A percentile compares a stretch with the other conserved stretches of the same genome.
Conservation (phyloP, 2,113 vertebrate species). For the Microtus ochrogaster region DNA sequence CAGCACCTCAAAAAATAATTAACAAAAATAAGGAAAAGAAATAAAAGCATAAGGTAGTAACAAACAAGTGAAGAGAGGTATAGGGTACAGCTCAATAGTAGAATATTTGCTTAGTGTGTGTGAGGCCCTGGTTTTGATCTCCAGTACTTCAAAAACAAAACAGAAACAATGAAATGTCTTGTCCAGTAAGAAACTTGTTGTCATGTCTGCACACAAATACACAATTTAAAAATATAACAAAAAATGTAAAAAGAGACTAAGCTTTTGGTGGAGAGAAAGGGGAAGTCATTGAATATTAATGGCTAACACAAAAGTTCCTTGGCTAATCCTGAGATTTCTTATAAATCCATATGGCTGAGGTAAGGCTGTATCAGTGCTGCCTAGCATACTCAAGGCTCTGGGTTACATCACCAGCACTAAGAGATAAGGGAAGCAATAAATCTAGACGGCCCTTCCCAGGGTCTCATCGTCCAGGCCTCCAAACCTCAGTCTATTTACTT, state of each 20-base stretch:
- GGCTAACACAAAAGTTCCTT: conserved; percentile 2
- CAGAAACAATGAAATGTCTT: neutral
- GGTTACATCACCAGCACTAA: neutral
- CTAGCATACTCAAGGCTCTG: neutral
- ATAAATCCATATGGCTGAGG: neutral
- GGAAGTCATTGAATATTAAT: conserved; percentile 8
- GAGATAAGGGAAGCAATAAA: neutral
- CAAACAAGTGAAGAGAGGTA: neutral
- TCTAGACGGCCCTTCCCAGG: neutral
- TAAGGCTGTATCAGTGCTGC: neutral
- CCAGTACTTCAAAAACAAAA: neutral
- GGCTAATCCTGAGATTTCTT: neutral
- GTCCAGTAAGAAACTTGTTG: neutral
- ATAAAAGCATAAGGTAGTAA: conserved; percentile 12
- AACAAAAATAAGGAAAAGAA: neutral
- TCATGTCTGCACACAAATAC: neutral
- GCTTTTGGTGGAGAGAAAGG: neutral
- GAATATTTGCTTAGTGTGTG: neutral
- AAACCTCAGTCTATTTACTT: conserved; percentile 44
- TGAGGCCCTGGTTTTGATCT: neutral
- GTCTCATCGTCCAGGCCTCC: conserved; percentile 35
- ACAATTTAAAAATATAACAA: neutral
- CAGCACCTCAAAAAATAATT: neutral
- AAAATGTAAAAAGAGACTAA: neutral
- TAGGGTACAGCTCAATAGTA: neutral